These are phyloP conservation scores for Drosophila repletoides DNA, from an alignment of 1,140 invertebrate genomes.

Conservation along the genomic window DNA sequence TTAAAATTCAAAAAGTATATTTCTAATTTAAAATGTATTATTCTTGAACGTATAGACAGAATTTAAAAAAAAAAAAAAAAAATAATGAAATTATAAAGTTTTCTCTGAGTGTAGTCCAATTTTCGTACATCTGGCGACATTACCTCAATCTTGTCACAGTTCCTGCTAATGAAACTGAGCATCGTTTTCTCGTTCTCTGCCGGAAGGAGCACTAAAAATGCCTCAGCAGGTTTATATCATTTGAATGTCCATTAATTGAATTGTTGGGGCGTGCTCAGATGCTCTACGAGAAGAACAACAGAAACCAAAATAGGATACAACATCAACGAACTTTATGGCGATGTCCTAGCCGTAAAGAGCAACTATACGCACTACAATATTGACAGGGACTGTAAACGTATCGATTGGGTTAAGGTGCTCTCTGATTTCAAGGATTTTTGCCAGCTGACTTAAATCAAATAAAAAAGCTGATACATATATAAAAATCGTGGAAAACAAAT, in stretches of 20 bases:
- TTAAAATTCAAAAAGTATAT: too few species aligned
- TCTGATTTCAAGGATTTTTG: conserved; percentile 2
- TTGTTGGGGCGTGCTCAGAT: conserved; percentile 55
- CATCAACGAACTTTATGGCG: conserved; percentile 33
- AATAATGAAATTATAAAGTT: too few species aligned
- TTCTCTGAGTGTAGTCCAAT: conserved; percentile 28
- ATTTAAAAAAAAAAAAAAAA: too few species aligned
- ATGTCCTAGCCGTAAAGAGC: conserved; percentile 21
- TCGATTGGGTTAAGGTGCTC: background rate
- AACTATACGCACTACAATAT: conserved; percentile 19
- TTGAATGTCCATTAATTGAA: conserved; percentile 80
- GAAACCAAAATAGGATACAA: conserved; percentile 4
- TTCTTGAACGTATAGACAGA: too few species aligned
- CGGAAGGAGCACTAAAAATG: conserved; percentile 62
- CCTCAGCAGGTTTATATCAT: conserved; percentile 69
- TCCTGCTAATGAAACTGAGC: conserved; percentile 59
- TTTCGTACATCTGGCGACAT: conserved; percentile 41
- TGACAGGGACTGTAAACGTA: conserved; percentile 29
- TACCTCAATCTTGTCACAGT: conserved; percentile 47
- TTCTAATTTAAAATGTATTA: too few species aligned
- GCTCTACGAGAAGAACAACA: background rate
- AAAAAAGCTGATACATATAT: background rate
- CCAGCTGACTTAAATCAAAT: background rate
- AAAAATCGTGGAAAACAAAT: background rate
- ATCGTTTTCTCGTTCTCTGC: conserved; percentile 2